Conservation (phyloP, 2,888 invertebrate genomes). For the Netelia inedita region DNA sequence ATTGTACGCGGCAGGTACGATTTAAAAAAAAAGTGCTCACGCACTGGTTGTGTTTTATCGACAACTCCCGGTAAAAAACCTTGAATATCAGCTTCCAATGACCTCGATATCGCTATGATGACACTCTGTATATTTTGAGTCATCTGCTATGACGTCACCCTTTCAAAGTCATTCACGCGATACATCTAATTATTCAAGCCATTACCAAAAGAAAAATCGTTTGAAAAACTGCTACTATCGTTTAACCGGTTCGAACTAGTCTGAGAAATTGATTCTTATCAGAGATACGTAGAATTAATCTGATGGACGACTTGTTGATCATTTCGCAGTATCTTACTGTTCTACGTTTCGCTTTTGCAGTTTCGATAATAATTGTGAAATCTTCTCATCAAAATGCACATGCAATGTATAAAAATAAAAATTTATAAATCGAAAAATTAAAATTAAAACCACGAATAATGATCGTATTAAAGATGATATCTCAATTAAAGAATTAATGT, state of each 20-base stretch:
- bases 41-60: background rate
- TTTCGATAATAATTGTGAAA: background rate
- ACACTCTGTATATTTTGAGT: constrained; percentile 29
- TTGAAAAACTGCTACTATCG: constrained; percentile 5
- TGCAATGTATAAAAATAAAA: background rate
- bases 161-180: constrained; percentile 23
- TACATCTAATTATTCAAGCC: constrained; percentile 22
- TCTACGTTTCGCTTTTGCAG: background rate
- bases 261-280: constrained; percentile 2
- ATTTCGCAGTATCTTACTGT: background rate
- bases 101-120: constrained; percentile 44
- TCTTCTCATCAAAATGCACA: background rate
- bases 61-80: background rate
- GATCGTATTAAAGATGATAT: too few relatives aligned
- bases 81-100: constrained; percentile 49
- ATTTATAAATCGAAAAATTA: background rate
- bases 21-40: background rate
- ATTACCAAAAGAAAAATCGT: constrained; percentile 35
- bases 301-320: background rate
- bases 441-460: background rate
- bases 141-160: constrained; percentile 54
- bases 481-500: too few relatives aligned
- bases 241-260: background rate
- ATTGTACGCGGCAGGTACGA: constrained; percentile 1
- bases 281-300: background rate